Conservation (phyloP, 2,888 invertebrate species). For the Nyleta sp. region DNA sequence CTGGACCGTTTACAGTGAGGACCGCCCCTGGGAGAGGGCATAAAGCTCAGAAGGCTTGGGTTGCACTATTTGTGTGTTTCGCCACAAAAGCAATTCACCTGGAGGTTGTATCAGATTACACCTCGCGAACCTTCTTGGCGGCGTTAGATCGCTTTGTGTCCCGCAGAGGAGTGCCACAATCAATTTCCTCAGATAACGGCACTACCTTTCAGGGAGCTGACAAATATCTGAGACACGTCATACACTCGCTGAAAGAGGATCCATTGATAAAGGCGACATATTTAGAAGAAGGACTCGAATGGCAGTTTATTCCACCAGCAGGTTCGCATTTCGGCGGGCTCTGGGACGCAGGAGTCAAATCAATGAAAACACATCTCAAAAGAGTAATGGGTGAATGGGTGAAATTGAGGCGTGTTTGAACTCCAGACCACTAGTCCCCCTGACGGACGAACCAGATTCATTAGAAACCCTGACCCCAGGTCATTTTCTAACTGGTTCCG, state of each 20-base stretch:
- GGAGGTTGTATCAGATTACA: constrained; percentile 26
- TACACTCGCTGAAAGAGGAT: too few relatives aligned
- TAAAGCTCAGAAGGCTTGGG: background rate
- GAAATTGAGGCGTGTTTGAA: constrained; percentile 13
- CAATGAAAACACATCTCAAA: background rate
- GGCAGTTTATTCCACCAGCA: constrained; percentile 3
- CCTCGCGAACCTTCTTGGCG: constrained; percentile 24
- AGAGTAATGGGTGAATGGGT: background rate
- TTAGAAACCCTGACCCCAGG: constrained; percentile 1
- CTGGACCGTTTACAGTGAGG: background rate
- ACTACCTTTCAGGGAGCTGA: constrained; percentile 14
- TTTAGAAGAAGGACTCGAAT: background rate
- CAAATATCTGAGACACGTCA: background rate
- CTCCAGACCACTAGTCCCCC: background rate
- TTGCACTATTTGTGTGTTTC: constrained; percentile 2
- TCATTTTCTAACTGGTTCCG: background rate
- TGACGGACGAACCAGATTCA: background rate
- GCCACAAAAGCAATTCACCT: constrained; percentile 28
- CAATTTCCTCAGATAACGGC: constrained; percentile 1
- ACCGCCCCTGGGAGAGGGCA: background rate
- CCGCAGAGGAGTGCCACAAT: constrained; percentile 41
- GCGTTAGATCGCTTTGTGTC: constrained; percentile 19
- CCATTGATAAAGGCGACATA: too few relatives aligned
- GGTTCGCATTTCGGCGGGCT: constrained; percentile 13
- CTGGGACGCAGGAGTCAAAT: constrained; percentile 8